Conservation (phyloP, 2,113 vertebrate genomes). For the Silurus glanis region DNA sequence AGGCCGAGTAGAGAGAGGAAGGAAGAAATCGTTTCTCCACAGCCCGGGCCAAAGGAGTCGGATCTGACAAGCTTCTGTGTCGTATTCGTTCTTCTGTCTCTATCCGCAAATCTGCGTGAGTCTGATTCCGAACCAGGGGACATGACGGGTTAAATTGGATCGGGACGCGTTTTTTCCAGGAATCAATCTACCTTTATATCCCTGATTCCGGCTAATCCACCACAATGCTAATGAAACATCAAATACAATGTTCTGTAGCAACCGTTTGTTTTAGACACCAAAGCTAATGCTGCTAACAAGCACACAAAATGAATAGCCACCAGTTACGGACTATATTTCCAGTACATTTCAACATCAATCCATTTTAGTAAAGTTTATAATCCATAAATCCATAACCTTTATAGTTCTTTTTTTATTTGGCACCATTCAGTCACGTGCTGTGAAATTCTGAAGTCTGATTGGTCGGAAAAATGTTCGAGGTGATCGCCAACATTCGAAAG, state of each 20-base stretch:
- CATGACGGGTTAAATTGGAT: neutral
- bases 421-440: too few relatives aligned
- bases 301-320: neutral
- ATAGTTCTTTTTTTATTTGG: neutral
- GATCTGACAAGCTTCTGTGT: conserved; percentile 21
- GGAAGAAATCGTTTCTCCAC: conserved; percentile 33
- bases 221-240: too few relatives aligned
- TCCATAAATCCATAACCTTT: neutral
- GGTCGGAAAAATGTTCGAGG: neutral
- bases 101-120: neutral
- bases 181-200: neutral
- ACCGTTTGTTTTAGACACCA: neutral
- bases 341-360: neutral
- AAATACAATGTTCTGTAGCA: too few relatives aligned
- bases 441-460: neutral
- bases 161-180: neutral
- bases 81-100: neutral
- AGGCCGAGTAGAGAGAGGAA: conserved; percentile 2
- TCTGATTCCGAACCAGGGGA: neutral
- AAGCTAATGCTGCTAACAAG: neutral
- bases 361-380: too few relatives aligned
- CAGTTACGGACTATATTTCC: neutral
- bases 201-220: neutral
- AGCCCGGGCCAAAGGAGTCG: conserved; percentile 13
- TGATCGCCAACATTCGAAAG: too few relatives aligned